phyloP scores from a whole-genome alignment of 2,888 invertebrate genomes.

The Graphium colonna region DNA sequence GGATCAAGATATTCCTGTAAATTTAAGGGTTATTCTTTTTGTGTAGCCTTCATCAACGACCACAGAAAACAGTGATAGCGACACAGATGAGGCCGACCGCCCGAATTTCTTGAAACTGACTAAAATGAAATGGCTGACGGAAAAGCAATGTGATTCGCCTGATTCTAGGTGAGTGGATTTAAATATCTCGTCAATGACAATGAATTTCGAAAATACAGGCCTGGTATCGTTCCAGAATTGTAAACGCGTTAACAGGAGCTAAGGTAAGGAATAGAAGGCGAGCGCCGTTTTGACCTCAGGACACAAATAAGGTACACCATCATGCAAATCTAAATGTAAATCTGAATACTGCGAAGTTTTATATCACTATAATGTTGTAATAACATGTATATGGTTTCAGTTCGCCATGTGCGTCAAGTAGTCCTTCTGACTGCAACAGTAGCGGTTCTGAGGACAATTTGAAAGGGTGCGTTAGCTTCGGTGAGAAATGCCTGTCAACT shows the following conservation, averaged over 20 bases:
- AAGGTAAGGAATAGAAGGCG: slow-evolving; percentile 40
- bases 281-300: slow-evolving; percentile 19
- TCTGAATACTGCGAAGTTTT: not conserved
- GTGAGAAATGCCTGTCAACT: slow-evolving; percentile 60
- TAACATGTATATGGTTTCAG: slow-evolving; percentile 36
- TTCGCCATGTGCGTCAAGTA: slow-evolving; percentile 46
- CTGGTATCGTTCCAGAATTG: slow-evolving; percentile 61
- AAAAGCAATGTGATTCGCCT: slow-evolving; percentile 44
- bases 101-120: slow-evolving; percentile 59
- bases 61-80: slow-evolving; percentile 39
- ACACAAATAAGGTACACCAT: slow-evolving; percentile 17
- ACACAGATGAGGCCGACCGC: slow-evolving; percentile 38
- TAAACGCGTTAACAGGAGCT: slow-evolving; percentile 66
- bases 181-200: slow-evolving; percentile 3
- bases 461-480: slow-evolving; percentile 33
- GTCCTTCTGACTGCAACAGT: slow-evolving; percentile 42
- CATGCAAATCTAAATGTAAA: not conserved
- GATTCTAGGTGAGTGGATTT: slow-evolving; percentile 55
- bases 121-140: slow-evolving; percentile 69
- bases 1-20: not conserved
- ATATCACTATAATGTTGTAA: not conserved
- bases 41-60: slow-evolving; percentile 37
- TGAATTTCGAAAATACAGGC: slow-evolving; percentile 28
- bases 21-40: not conserved
- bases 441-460: slow-evolving; percentile 44